Percentiles rank a stretch among this genome's conserved stretches.
Conservation (phyloP, 2,113 vertebrate species). For the Cranoglanis bouderius region DNA sequence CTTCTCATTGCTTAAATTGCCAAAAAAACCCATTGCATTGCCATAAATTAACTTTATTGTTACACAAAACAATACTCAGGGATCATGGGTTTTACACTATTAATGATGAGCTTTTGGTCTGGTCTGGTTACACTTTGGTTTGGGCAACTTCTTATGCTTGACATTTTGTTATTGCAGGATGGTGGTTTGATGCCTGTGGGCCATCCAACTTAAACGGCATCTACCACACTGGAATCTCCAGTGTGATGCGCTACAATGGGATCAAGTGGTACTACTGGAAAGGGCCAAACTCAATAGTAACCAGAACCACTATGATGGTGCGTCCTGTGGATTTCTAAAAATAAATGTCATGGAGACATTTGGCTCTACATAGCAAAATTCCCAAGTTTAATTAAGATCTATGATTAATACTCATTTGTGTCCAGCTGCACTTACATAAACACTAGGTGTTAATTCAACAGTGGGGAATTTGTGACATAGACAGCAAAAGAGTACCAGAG, state of each 20-base stretch:
- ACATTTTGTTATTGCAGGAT: slow-evolving; percentile 65
- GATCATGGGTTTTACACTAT: neutral
- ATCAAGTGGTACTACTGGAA: slow-evolving; percentile 89
- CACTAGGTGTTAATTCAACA: slow-evolving; percentile 7
- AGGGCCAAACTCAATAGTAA: slow-evolving; percentile 74
- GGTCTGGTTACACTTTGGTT: neutral
- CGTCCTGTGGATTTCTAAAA: slow-evolving; percentile 75
- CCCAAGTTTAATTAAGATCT: neutral
- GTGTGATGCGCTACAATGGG: slow-evolving; percentile 75
- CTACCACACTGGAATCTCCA: slow-evolving; percentile 73
- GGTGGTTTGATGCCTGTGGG: slow-evolving; percentile 86
- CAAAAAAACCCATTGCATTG: slow-evolving; percentile 1
- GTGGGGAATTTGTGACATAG: slow-evolving; percentile 6
- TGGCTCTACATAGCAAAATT: neutral
- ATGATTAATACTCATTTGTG: slow-evolving; percentile 5
- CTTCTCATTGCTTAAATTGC: slow-evolving; percentile 2
- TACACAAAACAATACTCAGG: neutral
- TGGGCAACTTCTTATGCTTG: neutral
- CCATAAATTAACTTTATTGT: neutral
- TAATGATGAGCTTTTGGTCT: neutral
- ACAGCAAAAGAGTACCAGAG: slow-evolving; percentile 31
- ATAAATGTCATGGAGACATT: slow-evolving; percentile 16
- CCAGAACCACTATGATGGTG: slow-evolving; percentile 81
- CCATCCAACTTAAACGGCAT: slow-evolving; percentile 83
- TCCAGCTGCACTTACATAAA: slow-evolving; percentile 13